Conservation (phyloP, 2,888 invertebrate species). For the Elaeidobius kamerunicus region DNA sequence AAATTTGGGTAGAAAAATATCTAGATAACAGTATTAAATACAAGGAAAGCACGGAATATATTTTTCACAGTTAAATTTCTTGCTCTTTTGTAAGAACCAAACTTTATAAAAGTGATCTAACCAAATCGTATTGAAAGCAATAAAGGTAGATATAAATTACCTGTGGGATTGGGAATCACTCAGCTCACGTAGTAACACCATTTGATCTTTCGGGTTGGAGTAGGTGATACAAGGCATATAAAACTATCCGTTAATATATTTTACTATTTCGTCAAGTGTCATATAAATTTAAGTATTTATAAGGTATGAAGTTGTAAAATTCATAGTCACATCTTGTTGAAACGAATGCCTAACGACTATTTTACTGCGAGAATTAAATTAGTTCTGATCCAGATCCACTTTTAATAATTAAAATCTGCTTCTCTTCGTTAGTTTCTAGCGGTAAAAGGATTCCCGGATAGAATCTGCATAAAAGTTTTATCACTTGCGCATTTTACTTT, state of each 20-base stretch:
- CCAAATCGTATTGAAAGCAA: background rate
- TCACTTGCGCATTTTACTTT: no score
- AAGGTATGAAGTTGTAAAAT: slow-evolving; percentile 42
- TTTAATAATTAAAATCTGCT: slow-evolving; percentile 3
- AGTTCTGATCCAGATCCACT: slow-evolving; percentile 27
- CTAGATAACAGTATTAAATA: no score
- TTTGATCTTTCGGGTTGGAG: background rate
- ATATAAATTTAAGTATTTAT: slow-evolving; percentile 44
- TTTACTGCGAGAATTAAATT: slow-evolving; percentile 34
- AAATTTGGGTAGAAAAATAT: no score
- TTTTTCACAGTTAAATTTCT: no score
- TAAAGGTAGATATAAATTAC: background rate
- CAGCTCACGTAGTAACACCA: background rate
- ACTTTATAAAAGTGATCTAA: no score
- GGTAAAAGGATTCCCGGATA: background rate
- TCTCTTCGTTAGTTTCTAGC: background rate
- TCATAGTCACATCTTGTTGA: slow-evolving; percentile 36
- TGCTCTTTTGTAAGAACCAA: no score
- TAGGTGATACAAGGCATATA: background rate
- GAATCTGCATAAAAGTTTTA: background rate
- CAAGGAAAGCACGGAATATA: no score
- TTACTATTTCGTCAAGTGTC: slow-evolving; percentile 10
- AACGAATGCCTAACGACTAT: slow-evolving; percentile 36
- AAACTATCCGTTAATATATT: slow-evolving; percentile 4
- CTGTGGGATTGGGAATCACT: background rate